Evolutionary conservation across 2,888 invertebrate genomes (phyloP).

Genomic region (Nasonia oneida): DNA sequence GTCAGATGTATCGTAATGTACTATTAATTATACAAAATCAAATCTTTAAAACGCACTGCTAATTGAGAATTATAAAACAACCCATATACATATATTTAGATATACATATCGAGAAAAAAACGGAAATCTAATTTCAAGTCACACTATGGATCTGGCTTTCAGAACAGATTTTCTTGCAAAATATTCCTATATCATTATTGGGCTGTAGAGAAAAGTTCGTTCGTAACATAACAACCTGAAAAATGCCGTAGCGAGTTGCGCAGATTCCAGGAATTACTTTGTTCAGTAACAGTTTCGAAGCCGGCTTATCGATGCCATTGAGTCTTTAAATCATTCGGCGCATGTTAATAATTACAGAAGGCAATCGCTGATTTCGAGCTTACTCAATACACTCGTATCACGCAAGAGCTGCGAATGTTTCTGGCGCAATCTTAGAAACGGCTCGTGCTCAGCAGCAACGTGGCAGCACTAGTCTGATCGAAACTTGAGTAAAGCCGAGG

Average conservation of each 20-base stretch:
- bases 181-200: neutral
- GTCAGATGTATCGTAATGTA: no score
- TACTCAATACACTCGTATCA: conserved; percentile 9
- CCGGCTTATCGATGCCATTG: neutral
- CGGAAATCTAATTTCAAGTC: no score
- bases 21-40: no score
- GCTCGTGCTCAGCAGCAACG: conserved; percentile 6
- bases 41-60: no score
- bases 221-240: neutral
- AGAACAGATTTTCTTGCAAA: neutral
- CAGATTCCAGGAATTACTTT: neutral
- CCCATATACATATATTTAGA: no score
- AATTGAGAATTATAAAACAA: no score
- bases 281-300: neutral
- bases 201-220: neutral
- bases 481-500: conserved; percentile 68
- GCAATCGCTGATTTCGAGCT: conserved; percentile 20
- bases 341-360: conserved; percentile 2
- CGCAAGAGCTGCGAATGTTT: conserved; percentile 20
- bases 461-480: conserved; percentile 66
- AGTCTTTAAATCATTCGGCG: neutral
- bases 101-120: no score
- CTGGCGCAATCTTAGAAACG: conserved; percentile 26
- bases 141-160: no score
- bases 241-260: neutral